A percentile compares a stretch with the other conserved stretches of the same genome.
These are phyloP conservation scores for Pristionchus entomophagus DNA, from an alignment of 2,888 invertebrate species.

Conservation along the genomic window DNA sequence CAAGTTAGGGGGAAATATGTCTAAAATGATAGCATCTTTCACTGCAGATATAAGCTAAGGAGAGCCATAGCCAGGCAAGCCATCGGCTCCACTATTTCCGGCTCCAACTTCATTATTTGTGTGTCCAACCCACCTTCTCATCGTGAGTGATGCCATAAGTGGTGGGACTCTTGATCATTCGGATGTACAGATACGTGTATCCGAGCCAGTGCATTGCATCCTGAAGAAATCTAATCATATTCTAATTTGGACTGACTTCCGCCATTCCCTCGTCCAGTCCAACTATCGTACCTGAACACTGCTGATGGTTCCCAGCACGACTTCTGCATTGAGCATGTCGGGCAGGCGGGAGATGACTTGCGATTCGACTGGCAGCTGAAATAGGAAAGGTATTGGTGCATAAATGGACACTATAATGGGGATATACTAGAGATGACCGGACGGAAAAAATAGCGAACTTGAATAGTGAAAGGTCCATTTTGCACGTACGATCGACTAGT, in stretches of 20 bases:
- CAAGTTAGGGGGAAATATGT: no score
- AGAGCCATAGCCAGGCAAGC: no score
- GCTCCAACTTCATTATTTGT: no score
- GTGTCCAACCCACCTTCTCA: slow-evolving; percentile 58
- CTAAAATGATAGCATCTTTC: no score
- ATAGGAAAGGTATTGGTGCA: background rate
- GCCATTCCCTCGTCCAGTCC: background rate
- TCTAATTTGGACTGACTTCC: background rate
- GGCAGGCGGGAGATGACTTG: slow-evolving; percentile 93
- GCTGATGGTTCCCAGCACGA: slow-evolving; percentile 47
- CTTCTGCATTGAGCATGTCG: slow-evolving; percentile 97
- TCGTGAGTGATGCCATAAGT: slow-evolving; percentile 86
- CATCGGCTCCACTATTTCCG: background rate
- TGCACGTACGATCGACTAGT: background rate
- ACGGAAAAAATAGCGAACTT: no score
- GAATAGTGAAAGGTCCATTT: no score
- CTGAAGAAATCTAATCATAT: background rate
- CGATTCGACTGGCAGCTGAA: slow-evolving; percentile 91
- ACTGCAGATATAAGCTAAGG: no score
- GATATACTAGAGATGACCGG: no score
- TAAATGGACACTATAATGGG: no score
- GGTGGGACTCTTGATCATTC: slow-evolving; percentile 92
- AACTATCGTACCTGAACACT: slow-evolving; percentile 37
- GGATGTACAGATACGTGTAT: slow-evolving; percentile 95
- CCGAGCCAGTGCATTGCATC: slow-evolving; percentile 95